Base-by-base conservation (phyloP, 2,113 vertebrate species). In the Perccottus glenii region DNA sequence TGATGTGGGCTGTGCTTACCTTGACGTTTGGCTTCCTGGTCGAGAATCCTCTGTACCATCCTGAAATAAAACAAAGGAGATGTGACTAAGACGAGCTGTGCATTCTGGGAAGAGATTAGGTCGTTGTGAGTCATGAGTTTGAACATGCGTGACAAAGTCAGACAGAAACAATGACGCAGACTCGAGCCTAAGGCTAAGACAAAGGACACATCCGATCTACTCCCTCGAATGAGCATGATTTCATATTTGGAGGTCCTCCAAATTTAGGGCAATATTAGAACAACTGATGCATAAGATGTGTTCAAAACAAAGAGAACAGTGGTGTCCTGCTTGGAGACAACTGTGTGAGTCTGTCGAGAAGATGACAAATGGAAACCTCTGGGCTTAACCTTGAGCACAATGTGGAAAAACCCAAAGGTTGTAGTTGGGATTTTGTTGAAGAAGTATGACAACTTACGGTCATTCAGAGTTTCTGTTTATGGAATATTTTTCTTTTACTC, bases 21-120 rank as follows among this genome's bases (percentile, higher is more conserved):
- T 98, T 98, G 73, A 95, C 83, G 49, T 93, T 94, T 27, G 96
- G 95, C 82, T 93, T 98, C 92, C 93, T 96, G 49, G 93, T 94
- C 14, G 95, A 97, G 88, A 96, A 93, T 63, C 97, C 97, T 93
- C 96, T 87, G 91, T 94, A 99, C 97, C 97, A 99, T 70, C 96
- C 97, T 99, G 90, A 66, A 95, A 95, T 36, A 64, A 70, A 79
- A 63, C 49, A 87, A 6, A 32, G 60, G 44, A 63, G 1, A 19
- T 42, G 60, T 72, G 80, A 85, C 19, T 64, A 6, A 57, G 53
- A 55, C 45, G 1, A 43, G 33, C 6, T 10, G 55, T 11, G 47
- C 19, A 58, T 38, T 45, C 50, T 62, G 4, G n/a, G 14, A 52
- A 11, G 12, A 47, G 27, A 33, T 50, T 9, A 46, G 67, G 14